These are phyloP conservation scores for Prosapia bicincta DNA, from an alignment of 2,888 invertebrate species.

Conservation along the genomic window DNA sequence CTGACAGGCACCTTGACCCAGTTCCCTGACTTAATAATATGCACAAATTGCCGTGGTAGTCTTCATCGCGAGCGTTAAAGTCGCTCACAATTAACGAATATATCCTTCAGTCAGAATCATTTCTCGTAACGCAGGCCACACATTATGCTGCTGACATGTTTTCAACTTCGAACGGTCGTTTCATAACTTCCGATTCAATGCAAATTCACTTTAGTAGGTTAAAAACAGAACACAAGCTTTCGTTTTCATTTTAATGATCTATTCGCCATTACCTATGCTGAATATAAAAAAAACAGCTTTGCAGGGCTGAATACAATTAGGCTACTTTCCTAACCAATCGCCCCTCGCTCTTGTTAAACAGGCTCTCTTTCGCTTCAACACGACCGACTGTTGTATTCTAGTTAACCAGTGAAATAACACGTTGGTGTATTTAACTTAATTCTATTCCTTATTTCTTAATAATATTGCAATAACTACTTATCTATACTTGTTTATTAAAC, in stretches of 20 bases:
- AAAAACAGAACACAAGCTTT: conserved; percentile 23
- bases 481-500: too few relatives aligned
- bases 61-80: neutral
- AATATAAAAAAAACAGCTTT: neutral
- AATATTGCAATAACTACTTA: too few relatives aligned
- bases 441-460: too few relatives aligned
- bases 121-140: too few relatives aligned
- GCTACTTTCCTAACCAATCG: neutral
- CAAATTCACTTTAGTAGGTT: conserved; percentile 23
- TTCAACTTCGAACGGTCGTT: neutral
- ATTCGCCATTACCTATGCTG: neutral
- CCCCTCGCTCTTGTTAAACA: neutral
- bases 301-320: neutral
- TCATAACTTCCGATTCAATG: conserved; percentile 12
- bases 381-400: too few relatives aligned
- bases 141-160: neutral
- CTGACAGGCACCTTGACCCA: neutral
- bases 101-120: too few relatives aligned
- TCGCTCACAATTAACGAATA: neutral
- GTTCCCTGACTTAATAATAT: neutral
- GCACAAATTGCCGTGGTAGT: neutral
- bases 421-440: too few relatives aligned
- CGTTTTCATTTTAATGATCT: conserved; percentile 14
- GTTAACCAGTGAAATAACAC: too few relatives aligned
- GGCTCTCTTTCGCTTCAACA: neutral